phyloP scores from a whole-genome alignment of 2,888 invertebrate species.

The Siphlonurus alternatus region DNA sequence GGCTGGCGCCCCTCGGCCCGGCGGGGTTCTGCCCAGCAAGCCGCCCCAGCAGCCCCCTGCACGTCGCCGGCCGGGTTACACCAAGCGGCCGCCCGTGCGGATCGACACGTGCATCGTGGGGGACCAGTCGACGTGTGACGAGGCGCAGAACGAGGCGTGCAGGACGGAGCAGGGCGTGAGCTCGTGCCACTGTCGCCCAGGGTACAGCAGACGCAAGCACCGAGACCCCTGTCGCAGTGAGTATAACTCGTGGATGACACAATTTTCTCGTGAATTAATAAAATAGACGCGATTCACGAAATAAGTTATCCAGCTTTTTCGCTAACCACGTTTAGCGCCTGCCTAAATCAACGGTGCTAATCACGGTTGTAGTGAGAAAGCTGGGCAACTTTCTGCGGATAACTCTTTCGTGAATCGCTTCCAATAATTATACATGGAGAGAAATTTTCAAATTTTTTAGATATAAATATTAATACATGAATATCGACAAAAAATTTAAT shows the following conservation, averaged over 20 bases:
- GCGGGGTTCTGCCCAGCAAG: constrained; percentile 9
- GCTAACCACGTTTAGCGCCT: no score
- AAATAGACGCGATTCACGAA: no score
- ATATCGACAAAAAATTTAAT: no score
- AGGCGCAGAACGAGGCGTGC: constrained; percentile 73
- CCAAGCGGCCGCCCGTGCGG: constrained; percentile 24
- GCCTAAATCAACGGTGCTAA: no score
- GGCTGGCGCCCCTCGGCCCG: background rate
- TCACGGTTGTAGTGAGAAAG: no score
- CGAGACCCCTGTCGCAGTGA: constrained; percentile 54
- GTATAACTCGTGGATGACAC: constrained; percentile 14
- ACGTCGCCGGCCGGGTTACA: constrained; percentile 9
- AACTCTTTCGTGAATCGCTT: no score
- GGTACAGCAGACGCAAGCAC: constrained; percentile 42
- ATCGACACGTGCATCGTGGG: constrained; percentile 91
- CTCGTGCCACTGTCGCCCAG: constrained; percentile 74
- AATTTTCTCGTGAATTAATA: no score
- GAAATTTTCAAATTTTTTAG: no score
- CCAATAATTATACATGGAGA: no score
- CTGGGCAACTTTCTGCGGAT: no score
- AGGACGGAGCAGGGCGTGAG: constrained; percentile 73
- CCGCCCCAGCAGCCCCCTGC: constrained; percentile 14
- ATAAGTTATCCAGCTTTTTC: no score
- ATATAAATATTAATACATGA: no score
- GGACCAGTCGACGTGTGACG: constrained; percentile 79